Evolutionary conservation across 1,140 invertebrate genomes (phyloP), one percentile per base, ranked within the genome.

Genomic region (Oryzaephilus surinamensis): DNA sequence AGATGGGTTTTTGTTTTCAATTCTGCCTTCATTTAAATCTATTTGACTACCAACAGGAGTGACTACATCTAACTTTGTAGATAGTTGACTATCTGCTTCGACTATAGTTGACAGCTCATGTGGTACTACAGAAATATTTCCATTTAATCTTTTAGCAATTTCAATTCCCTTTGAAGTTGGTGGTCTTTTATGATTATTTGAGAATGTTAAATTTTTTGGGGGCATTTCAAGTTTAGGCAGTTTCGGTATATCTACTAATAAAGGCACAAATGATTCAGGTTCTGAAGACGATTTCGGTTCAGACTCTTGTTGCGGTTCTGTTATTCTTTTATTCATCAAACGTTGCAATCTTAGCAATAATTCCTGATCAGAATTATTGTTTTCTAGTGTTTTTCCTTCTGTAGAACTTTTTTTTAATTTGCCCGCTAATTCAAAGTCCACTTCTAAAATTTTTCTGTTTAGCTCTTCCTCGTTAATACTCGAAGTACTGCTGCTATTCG

Each of bases 31-130:
- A 39, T 33, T 41, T 45, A 11, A 41, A 40, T 20, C 21, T 41
- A 19, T 42, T 42, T 42, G 45, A 37, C 46, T 48, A 5, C 43
- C 36, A 17, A 28, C 3, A 4, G 15, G 8, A n/a, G 45, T 39
- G 11, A 19, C 3, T 5, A 18, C 13, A 31, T 26, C 33, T 6
- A 30, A 19, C 24, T 44, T 46, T 1, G 45, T 47, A 2, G 53
- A 53, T 7, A 45, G 7, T 24, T 54, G 53, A 40, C 54, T 62
- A 17, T 62, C 59, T 3, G 47, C 53, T 65, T 80, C 76, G 4
- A 72, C 58, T 27, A 80, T 78, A 4, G 76, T 78, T 6, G 76
- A 79, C 11, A 79, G 58, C 52, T 80, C 76, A 45, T 77, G 76
- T 3, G 70, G 68, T 19, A 62, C 48, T 13, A 63, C 42, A 16